These are phyloP conservation scores for Carpatolechia fugitivella DNA, from an alignment of 2,888 invertebrate species.

Conservation along the genomic window DNA sequence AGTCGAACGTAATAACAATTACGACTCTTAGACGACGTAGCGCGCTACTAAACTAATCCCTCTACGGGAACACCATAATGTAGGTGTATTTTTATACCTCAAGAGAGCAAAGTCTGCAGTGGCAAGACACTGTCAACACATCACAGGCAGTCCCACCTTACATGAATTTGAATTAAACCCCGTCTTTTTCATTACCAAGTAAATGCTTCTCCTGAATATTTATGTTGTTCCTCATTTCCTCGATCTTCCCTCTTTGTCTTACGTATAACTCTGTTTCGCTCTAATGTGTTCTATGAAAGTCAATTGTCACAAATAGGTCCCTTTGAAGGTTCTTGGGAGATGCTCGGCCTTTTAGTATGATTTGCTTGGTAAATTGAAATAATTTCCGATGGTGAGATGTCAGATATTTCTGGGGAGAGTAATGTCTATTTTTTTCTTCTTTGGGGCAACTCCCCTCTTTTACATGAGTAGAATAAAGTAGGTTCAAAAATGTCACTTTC, in stretches of 20 bases:
- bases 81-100: too few relatives aligned
- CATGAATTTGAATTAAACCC: constrained; percentile 51
- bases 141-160: constrained; percentile 31
- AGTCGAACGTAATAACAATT: too few relatives aligned
- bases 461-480: too few relatives aligned
- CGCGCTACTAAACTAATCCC: too few relatives aligned
- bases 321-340: constrained; percentile 19
- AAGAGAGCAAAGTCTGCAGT: too few relatives aligned
- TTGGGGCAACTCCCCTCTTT: too few relatives aligned
- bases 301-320: constrained; percentile 36
- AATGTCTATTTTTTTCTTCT: not conserved
- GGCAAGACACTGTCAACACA: constrained; percentile 24
- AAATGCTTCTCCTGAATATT: constrained; percentile 53
- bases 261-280: not conserved
- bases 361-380: constrained; percentile 11
- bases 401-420: not conserved
- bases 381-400: constrained; percentile 3
- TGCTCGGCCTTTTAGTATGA: constrained; percentile 11
- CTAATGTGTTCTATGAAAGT: constrained; percentile 32
- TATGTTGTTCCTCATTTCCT: constrained; percentile 47
- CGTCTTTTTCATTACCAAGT: constrained; percentile 54
- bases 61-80: too few relatives aligned
- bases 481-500: too few relatives aligned
- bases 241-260: constrained; percentile 26
- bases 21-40: too few relatives aligned